Evolutionary conservation across 2,113 vertebrate genomes (phyloP).

Genomic region (Vidua chalybeata): DNA sequence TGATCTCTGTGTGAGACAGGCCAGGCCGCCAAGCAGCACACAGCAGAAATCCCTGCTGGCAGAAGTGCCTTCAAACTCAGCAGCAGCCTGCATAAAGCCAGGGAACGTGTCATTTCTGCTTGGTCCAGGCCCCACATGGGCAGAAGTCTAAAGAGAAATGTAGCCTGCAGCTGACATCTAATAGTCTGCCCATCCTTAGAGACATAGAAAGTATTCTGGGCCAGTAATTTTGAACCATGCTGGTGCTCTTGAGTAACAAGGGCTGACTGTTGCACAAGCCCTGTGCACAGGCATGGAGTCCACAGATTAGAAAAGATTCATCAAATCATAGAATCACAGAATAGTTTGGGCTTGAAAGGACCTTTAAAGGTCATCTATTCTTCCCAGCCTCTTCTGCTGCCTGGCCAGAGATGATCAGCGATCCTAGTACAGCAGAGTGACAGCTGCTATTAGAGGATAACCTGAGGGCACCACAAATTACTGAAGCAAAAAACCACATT

Average conservation of each 20-base stretch:
- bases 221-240: neutral
- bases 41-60: conserved; percentile 18
- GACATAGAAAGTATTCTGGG: neutral
- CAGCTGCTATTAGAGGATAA: neutral
- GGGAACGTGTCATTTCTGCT: neutral
- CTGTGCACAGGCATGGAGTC: neutral
- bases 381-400: neutral
- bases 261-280: conserved; percentile 36
- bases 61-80: neutral
- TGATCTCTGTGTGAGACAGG: neutral
- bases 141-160: neutral
- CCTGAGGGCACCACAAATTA: neutral
- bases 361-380: neutral
- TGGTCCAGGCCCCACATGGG: neutral
- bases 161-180: neutral
- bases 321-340: neutral
- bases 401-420: neutral
- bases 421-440: neutral
- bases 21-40: neutral
- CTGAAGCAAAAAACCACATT: neutral
- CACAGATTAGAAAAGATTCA: neutral
- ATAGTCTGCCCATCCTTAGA: neutral
- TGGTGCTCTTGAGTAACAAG: neutral
- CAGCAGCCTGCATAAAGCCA: neutral
- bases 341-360: neutral